Conservation (phyloP, 2,888 invertebrate genomes). For the Rhagonycha lutea region DNA sequence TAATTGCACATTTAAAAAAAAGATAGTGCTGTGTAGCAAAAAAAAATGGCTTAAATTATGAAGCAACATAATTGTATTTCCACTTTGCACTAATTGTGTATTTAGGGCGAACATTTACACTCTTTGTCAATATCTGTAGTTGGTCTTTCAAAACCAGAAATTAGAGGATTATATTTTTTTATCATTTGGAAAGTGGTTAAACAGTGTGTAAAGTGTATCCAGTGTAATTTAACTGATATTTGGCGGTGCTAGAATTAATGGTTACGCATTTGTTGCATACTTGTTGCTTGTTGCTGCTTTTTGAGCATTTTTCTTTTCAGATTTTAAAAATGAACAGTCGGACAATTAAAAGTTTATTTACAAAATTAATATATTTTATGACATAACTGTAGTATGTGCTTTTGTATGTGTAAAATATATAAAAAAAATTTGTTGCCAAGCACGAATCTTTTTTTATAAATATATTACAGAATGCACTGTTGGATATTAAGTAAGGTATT, state of each 20-base stretch:
- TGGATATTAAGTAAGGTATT: slow-evolving; percentile 50
- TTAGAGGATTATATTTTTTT: slow-evolving; percentile 30
- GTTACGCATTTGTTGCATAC: slow-evolving; percentile 46
- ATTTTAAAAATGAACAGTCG: neutral
- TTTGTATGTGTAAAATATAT: slow-evolving; percentile 48
- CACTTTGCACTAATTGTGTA: slow-evolving; percentile 23
- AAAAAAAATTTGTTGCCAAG: slow-evolving; percentile 45
- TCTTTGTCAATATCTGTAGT: slow-evolving; percentile 22
- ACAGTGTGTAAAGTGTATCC: slow-evolving; percentile 18
- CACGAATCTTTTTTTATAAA: slow-evolving; percentile 41
- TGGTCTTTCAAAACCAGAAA: slow-evolving; percentile 16
- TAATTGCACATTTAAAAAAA: slow-evolving; percentile 18
- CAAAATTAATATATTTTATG: slow-evolving; percentile 25
- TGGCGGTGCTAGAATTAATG: slow-evolving; percentile 47
- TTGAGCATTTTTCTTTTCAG: slow-evolving; percentile 15
- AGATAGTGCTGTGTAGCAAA: slow-evolving; percentile 23
- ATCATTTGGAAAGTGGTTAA: slow-evolving; percentile 29
- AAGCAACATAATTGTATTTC: slow-evolving; percentile 9
- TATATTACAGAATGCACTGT: slow-evolving; percentile 46
- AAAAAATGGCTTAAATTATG: neutral
- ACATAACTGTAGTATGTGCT: slow-evolving; percentile 37
- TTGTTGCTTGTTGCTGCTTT: slow-evolving; percentile 45
- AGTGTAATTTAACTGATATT: slow-evolving; percentile 28
- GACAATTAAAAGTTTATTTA: slow-evolving; percentile 10
- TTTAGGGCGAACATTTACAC: slow-evolving; percentile 20